A percentile compares a stretch with the other conserved stretches of the same genome.
phyloP scores from a whole-genome alignment of 1,140 invertebrate genomes.

The Leptestheria dahalacensis region DNA sequence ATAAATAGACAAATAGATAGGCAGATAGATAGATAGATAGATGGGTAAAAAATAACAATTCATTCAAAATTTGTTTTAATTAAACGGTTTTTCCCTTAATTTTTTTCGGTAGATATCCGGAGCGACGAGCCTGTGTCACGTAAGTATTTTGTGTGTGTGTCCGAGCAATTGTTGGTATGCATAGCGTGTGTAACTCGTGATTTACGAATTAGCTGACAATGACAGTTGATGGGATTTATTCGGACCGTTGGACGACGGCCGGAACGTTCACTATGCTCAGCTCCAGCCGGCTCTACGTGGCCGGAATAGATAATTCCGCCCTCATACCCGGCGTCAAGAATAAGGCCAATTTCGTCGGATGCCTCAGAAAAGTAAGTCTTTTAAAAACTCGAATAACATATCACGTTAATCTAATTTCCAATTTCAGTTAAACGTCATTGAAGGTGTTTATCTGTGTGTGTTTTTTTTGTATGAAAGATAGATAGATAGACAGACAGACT shows the following conservation, averaged over 20 bases:
- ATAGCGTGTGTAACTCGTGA: slow-evolving; percentile 2
- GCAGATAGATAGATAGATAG: too few relatives aligned
- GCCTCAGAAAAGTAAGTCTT: slow-evolving; percentile 88
- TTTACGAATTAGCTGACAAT: slow-evolving; percentile 58
- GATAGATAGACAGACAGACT: too few relatives aligned
- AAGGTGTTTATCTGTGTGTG: neutral
- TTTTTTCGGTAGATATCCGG: slow-evolving; percentile 48
- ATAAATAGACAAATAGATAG: too few relatives aligned
- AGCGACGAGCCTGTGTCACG: slow-evolving; percentile 71
- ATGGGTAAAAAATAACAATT: too few relatives aligned
- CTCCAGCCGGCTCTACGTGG: slow-evolving; percentile 71
- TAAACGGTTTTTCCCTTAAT: neutral
- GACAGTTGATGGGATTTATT: slow-evolving; percentile 79
- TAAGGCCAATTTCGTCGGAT: slow-evolving; percentile 84
- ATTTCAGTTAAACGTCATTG: neutral
- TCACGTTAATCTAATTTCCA: too few relatives aligned
- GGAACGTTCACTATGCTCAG: slow-evolving; percentile 81
- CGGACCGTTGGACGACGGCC: slow-evolving; percentile 75
- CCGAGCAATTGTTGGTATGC: neutral
- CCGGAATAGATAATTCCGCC: slow-evolving; percentile 66
- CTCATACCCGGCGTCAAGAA: slow-evolving; percentile 65
- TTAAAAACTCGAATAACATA: too few relatives aligned
- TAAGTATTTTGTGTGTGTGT: slow-evolving; percentile 32
- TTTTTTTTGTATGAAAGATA: neutral
- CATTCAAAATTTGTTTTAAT: too few relatives aligned